Evolutionary conservation across 1,140 invertebrate genomes (phyloP), one percentile per base, ranked within the genome.

Genomic region (Drosophila ercepeae): DNA sequence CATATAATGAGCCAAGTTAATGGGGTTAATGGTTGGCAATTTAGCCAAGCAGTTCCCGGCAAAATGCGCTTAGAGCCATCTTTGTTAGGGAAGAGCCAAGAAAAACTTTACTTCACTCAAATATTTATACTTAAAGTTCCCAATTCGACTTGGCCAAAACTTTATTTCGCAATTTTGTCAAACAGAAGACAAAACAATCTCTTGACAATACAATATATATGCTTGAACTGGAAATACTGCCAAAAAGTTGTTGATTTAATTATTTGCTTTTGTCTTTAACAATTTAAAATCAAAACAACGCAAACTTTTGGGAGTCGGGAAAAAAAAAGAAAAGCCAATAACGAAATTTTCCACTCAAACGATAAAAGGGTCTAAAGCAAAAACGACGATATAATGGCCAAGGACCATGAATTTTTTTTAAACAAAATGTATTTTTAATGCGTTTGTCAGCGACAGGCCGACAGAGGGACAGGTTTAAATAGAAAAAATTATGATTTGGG

Each of bases 271-370:
- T 65, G 59, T 75, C 44, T 60, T 64, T 71, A 71, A 41, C 58
- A 75, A 79, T 71, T 75, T 71, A 21, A 58, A 36, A 25, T 21
- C 25, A 45, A 45, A 78, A 69, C 69, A 78, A 74, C 49, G 46
- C 8, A 1, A 42, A 53, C n/a, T 49, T 64, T 64, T 49, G 3
- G 5, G 27, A 25, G 27, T 14, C 18, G 11, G 16, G 39, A n/a
- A n/a, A n/a, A 3, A 61, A 60, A 41, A 77, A 58, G 46, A 36
- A 51, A 63, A 64, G 73, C 46, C 73, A 88, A 86, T 82, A 82
- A 78, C 74, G 59, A 46, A 82, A 86, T 88, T 88, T 86, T 86
- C 77, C 82, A 78, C 77, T 88, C 82, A 78, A 88, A 78, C 53
- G 82, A 77, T 82, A 71, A 86, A 88, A 86, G 64, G 73, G 76